Evolutionary conservation across 2,888 invertebrate genomes (phyloP).

Genomic region (Theodoxus fluviatilis): DNA sequence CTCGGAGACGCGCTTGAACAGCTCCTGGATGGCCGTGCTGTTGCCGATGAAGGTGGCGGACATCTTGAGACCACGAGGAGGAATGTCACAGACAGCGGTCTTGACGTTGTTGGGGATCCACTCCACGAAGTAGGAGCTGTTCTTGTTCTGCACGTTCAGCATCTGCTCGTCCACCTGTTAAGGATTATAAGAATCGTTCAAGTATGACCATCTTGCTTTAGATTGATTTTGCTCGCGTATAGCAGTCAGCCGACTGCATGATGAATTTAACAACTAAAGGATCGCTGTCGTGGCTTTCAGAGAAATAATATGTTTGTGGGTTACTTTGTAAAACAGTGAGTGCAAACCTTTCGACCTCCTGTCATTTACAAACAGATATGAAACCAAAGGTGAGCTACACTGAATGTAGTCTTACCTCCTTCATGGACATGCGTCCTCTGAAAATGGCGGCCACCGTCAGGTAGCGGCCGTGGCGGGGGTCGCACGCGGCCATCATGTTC

Average conservation of each 20-base stretch:
- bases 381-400: too few relatives aligned
- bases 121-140: constrained; percentile 74
- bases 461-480: constrained; percentile 85
- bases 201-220: too few relatives aligned
- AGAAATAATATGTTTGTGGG: too few relatives aligned
- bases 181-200: too few relatives aligned
- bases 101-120: constrained; percentile 65
- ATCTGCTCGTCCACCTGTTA: constrained; percentile 74
- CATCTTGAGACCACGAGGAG: constrained; percentile 84
- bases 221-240: too few relatives aligned
- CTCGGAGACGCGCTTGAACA: constrained; percentile 55
- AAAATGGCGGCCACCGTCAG: constrained; percentile 75
- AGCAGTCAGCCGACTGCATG: too few relatives aligned
- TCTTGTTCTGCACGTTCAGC: constrained; percentile 94
- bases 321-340: too few relatives aligned
- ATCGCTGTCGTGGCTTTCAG: too few relatives aligned
- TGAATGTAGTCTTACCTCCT: constrained; percentile 19
- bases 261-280: too few relatives aligned
- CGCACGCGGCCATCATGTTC: constrained; percentile 97
- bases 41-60: constrained; percentile 84
- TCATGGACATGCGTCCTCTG: constrained; percentile 32
- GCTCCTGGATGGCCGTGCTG: constrained; percentile 58
- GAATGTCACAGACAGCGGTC: constrained; percentile 73
- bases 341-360: too few relatives aligned
- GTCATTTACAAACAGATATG: too few relatives aligned